Conservation (phyloP, 1,140 invertebrate species). For the Cydia fagiglandana region DNA sequence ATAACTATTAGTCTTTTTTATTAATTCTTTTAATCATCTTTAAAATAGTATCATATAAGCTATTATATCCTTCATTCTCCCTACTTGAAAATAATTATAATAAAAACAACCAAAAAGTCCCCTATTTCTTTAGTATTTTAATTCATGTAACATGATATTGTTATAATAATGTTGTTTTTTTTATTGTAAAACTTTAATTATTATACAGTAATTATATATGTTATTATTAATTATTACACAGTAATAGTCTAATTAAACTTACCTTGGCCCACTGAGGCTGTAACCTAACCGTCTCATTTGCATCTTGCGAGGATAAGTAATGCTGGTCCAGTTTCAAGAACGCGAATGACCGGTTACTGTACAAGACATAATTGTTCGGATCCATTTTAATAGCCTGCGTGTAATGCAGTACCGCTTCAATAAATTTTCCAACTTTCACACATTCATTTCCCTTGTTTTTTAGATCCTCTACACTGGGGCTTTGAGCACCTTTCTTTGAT, state of each 20-base stretch:
- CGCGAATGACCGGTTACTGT: conserved; percentile 89
- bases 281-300: conserved; percentile 85
- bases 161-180: too few relatives aligned
- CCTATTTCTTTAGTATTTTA: too few relatives aligned
- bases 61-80: too few relatives aligned
- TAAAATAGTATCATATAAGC: too few relatives aligned
- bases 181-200: too few relatives aligned
- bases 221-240: background rate
- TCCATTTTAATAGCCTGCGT: conserved; percentile 89
- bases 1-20: too few relatives aligned
- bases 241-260: conserved; percentile 36
- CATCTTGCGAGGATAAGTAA: conserved; percentile 88
- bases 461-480: conserved; percentile 69
- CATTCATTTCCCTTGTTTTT: conserved; percentile 89
- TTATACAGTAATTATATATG: background rate
- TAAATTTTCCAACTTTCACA: conserved; percentile 85
- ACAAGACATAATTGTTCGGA: conserved; percentile 84
- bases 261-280: conserved; percentile 91
- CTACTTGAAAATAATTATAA: too few relatives aligned
- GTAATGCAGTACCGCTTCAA: conserved; percentile 89
- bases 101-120: too few relatives aligned
- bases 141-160: too few relatives aligned
- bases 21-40: too few relatives aligned
- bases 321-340: conserved; percentile 89
- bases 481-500: conserved; percentile 50